These are phyloP conservation scores for Yoshiicerus persimilis DNA, from an alignment of 1,140 invertebrate genomes.

Conservation along the genomic window DNA sequence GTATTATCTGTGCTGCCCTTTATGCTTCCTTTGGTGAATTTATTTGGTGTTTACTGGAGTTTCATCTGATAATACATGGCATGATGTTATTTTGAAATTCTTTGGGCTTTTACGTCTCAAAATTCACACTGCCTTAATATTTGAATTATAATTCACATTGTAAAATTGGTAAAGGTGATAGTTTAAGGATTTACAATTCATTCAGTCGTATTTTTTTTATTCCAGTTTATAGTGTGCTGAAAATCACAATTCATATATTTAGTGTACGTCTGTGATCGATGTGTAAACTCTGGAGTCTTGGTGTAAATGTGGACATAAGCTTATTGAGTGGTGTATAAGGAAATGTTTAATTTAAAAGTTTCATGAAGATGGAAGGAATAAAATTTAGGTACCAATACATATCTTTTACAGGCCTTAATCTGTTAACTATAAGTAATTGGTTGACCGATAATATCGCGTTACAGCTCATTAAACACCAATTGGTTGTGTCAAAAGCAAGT, in stretches of 20 bases:
- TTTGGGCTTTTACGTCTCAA: not conserved
- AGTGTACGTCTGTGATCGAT: too few relatives aligned
- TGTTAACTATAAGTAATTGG: not conserved
- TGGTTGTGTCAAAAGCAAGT: not conserved
- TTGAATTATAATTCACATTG: not conserved
- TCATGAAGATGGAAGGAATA: too few relatives aligned
- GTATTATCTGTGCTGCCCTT: too few relatives aligned
- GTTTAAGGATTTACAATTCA: too few relatives aligned
- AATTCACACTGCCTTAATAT: not conserved
- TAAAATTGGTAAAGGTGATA: not conserved
- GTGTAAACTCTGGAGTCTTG: too few relatives aligned
- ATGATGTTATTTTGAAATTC: not conserved
- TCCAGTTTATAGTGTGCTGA: too few relatives aligned
- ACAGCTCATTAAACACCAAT: not conserved
- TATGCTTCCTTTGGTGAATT: not conserved
- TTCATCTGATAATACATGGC: not conserved
- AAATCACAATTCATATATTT: too few relatives aligned
- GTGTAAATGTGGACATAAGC: too few relatives aligned
- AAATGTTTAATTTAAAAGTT: too few relatives aligned
- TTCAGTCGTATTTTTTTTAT: too few relatives aligned
- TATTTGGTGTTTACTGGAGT: not conserved
- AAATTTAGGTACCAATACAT: not conserved
- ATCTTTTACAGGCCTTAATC: not conserved
- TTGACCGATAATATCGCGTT: not conserved
- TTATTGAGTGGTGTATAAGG: too few relatives aligned